Base-by-base conservation (phyloP, 2,797 vertebrate species). In the Dallia pectoralis region DNA sequence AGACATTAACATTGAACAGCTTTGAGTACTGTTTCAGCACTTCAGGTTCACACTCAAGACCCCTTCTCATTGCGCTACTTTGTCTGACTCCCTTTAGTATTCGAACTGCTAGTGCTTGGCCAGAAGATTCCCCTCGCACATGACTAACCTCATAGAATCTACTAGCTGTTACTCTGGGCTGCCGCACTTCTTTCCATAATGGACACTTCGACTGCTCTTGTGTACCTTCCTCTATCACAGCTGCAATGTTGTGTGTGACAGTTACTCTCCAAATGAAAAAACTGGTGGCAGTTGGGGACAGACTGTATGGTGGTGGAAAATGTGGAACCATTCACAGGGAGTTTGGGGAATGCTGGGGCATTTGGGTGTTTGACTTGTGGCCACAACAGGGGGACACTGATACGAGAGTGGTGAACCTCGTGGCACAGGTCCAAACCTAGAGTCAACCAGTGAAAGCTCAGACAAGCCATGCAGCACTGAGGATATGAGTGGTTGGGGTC, bases 381-480 rank as follows among this genome's bases (percentile, higher is more conserved):
- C 51, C 27, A 51, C 63, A 33, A 69, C 67, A 70, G 75, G 18
- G 27, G 59, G 69, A 59, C 51, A 73, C 47, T 73, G 71, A 19
- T 72, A 72, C 0, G 71, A 73, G 53, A 71, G 53, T 11, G 70
- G 70, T 71, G 70, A 71, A 71, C 70, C 70, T 70, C 69, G 69
- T 49, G 51, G 69, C 69, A n/a, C n/a, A n/a, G n/a, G n/a, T n/a
- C n/a, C n/a, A n/a, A n/a, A n/a, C n/a, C n/a, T n/a, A n/a, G n/a
- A n/a, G n/a, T n/a, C n/a, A n/a, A n/a, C n/a, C n/a, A n/a, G n/a
- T n/a, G n/a, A n/a, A n/a, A n/a, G n/a, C n/a, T n/a, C 29, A 71
- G 53, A 71, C 70, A 71, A 71, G 70, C 70, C 70, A 71, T 63
- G 53, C 56, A 71, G 70, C 70, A 72, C n/a, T 9, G 59, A 72